Percentiles rank a stretch among this genome's conserved stretches.
These are phyloP conservation scores for Drosophila varians DNA, from an alignment of 1,140 invertebrate genomes.

Conservation along the genomic window DNA sequence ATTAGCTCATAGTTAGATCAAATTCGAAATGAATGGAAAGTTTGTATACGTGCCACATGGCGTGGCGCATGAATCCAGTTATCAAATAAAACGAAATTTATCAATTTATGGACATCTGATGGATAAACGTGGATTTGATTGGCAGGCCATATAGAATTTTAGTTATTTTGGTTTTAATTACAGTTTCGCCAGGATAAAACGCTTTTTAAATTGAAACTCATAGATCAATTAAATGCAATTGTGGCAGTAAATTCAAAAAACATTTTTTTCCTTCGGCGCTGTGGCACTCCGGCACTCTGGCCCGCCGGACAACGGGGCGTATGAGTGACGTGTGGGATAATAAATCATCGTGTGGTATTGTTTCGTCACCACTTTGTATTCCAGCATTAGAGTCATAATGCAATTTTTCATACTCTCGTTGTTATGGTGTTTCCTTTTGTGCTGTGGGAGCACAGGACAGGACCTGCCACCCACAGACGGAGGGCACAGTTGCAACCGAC, in stretches of 20 bases:
- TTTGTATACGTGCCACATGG: conserved; percentile 19
- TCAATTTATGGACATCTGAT: background rate
- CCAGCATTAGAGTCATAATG: conserved; percentile 9
- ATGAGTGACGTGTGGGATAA: conserved; percentile 18
- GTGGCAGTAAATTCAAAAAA: conserved; percentile 29
- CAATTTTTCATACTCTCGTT: conserved; percentile 13
- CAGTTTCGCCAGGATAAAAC: conserved; percentile 8
- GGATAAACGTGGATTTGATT: background rate
- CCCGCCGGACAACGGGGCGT: conserved; percentile 1
- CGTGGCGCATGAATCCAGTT: too few relatives aligned
- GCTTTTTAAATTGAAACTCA: conserved; percentile 30
- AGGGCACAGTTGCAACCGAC: conserved; percentile 1
- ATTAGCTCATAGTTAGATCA: conserved; percentile 33
- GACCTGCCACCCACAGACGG: background rate
- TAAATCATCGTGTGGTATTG: conserved; percentile 15
- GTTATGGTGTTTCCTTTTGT: background rate
- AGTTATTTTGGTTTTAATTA: conserved; percentile 20
- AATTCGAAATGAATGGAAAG: conserved; percentile 25
- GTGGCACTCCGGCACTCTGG: too few relatives aligned
- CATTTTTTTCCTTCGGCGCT: too few relatives aligned
- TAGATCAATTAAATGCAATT: conserved; percentile 42
- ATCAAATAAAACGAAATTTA: background rate
- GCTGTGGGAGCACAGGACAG: background rate
- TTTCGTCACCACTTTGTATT: background rate
- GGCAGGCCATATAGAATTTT: background rate